Percentiles rank a stretch among this genome's conserved stretches.
These are phyloP conservation scores for Macquaria ambigua DNA, from an alignment of 2,113 vertebrate genomes.

Conservation along the genomic window DNA sequence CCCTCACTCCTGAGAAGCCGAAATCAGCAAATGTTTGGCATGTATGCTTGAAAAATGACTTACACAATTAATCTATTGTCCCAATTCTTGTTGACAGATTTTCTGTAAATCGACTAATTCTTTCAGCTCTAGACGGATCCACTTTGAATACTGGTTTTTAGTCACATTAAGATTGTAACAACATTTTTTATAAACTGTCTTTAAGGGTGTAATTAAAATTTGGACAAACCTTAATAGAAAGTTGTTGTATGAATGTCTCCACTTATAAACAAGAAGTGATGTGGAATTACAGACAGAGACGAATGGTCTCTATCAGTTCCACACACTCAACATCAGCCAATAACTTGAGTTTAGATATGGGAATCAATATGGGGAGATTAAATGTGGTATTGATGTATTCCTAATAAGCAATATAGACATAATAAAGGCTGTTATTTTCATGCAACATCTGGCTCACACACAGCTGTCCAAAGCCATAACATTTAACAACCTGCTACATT, in stretches of 20 bases:
- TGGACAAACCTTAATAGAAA: background rate
- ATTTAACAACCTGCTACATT: conserved; percentile 5
- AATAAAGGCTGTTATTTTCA: background rate
- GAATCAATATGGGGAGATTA: background rate
- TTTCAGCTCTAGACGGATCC: background rate
- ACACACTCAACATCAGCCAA: background rate
- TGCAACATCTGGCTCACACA: conserved; percentile 10
- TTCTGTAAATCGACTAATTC: background rate
- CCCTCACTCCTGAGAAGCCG: background rate
- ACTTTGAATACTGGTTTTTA: background rate
- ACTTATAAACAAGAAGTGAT: background rate
- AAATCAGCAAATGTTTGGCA: background rate
- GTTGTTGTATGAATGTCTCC: no score
- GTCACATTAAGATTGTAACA: background rate
- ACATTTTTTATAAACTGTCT: no score
- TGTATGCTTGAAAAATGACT: background rate
- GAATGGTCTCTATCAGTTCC: background rate
- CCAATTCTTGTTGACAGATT: background rate
- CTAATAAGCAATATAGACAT: background rate
- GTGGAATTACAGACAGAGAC: background rate
- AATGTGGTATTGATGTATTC: background rate
- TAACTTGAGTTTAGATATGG: background rate
- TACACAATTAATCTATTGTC: background rate
- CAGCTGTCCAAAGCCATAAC: conserved; percentile 13
- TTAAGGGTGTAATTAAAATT: background rate